Percentiles rank a stretch among this genome's conserved stretches.
Evolutionary conservation across 2,797 vertebrate genomes (phyloP).

Genomic region (Danio kyathit): DNA sequence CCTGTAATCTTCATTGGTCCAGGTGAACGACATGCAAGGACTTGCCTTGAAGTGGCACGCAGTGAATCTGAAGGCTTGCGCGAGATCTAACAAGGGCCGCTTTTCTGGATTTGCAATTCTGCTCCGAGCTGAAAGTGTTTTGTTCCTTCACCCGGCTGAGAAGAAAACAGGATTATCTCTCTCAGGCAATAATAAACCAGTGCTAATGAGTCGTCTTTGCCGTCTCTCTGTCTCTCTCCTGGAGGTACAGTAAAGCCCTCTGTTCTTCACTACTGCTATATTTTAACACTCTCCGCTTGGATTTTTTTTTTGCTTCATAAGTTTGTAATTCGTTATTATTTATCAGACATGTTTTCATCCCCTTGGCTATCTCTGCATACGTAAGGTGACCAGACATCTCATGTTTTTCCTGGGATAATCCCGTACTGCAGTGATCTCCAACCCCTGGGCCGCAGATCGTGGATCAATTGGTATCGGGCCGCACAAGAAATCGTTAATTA

Average conservation of each 20-base stretch:
- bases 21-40: background rate
- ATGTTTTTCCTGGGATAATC: too few species aligned
- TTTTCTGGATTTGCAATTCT: constrained; percentile 18
- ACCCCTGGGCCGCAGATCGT: too few species aligned
- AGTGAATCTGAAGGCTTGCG: background rate
- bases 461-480: too few species aligned
- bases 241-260: constrained; percentile 51
- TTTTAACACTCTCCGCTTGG: constrained; percentile 65
- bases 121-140: constrained; percentile 13
- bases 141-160: constrained; percentile 14
- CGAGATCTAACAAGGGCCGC: constrained; percentile 34
- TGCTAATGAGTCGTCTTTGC: constrained; percentile 32
- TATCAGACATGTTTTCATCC: constrained; percentile 59
- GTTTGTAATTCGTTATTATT: constrained; percentile 74
- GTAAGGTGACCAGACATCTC: too few species aligned
- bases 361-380: too few species aligned
- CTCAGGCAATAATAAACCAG: constrained; percentile 38
- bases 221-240: constrained; percentile 49
- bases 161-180: constrained; percentile 41
- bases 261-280: constrained; percentile 59
- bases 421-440: too few species aligned
- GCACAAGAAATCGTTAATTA: too few species aligned
- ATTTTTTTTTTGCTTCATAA: constrained; percentile 69
- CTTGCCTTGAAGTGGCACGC: constrained; percentile 12
- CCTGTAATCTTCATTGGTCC: constrained; percentile 20